Conservation (phyloP, 2,888 invertebrate genomes). For the Anodontia alba region DNA sequence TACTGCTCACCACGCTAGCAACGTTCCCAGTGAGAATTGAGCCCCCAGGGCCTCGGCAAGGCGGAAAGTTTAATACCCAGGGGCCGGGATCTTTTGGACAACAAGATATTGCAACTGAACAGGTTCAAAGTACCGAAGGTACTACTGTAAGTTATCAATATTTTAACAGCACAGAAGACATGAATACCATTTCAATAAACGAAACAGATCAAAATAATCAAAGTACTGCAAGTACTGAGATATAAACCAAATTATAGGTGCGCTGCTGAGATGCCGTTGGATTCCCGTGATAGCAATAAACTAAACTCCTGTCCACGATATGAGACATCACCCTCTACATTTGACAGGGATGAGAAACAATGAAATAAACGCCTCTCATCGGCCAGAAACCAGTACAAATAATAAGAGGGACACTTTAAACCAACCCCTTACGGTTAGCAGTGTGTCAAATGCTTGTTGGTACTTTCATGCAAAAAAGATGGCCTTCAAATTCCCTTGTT, state of each 20-base stretch:
- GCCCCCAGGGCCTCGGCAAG: too few relatives aligned
- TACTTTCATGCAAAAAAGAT: conserved; percentile 8
- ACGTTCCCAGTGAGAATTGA: too few relatives aligned
- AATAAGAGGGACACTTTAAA: neutral
- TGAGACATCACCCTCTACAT: too few relatives aligned
- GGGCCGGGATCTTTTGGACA: too few relatives aligned
- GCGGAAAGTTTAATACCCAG: too few relatives aligned
- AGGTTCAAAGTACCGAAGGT: too few relatives aligned
- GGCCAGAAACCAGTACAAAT: neutral
- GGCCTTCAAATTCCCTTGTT: conserved; percentile 11
- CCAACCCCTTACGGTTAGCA: neutral
- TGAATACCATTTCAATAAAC: too few relatives aligned
- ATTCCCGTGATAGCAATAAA: neutral
- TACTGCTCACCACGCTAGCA: too few relatives aligned
- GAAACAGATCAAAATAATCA: too few relatives aligned
- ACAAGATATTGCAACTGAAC: too few relatives aligned
- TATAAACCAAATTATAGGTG: neutral
- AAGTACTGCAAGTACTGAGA: neutral
- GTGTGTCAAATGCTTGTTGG: conserved; percentile 8
- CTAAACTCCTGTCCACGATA: neutral
- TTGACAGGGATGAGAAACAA: neutral
- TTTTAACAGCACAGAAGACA: too few relatives aligned
- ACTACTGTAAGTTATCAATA: too few relatives aligned
- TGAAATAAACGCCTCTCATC: neutral
- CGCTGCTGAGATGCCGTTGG: neutral